A percentile compares a stretch with the other conserved stretches of the same genome.
phyloP scores from a whole-genome alignment of 1,140 invertebrate genomes.

The Aphelenchoides besseyi region DNA sequence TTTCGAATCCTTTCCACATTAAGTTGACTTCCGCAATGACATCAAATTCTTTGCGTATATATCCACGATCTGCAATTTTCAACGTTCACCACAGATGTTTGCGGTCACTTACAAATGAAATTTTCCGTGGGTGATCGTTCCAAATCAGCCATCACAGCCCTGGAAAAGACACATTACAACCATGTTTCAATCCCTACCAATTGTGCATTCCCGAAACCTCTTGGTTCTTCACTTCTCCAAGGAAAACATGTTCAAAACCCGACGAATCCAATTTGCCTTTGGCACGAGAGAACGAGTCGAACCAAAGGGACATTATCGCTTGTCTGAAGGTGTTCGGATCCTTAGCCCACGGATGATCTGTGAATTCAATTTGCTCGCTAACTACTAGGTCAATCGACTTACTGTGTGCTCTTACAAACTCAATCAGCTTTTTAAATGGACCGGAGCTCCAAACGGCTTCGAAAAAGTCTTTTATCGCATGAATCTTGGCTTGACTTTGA shows the following conservation, averaged over 20 bases:
- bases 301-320: conserved; percentile 8
- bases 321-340: conserved; percentile 10
- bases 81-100: no score
- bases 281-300: conserved; percentile 22
- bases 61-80: no score
- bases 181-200: no score
- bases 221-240: conserved; percentile 26
- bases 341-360: conserved; percentile 27
- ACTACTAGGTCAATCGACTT: conserved; percentile 5
- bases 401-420: conserved; percentile 12
- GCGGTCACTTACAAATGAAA: no score
- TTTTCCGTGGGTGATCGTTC: conserved; percentile 68
- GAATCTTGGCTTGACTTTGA: conserved; percentile 1
- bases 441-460: conserved; percentile 16
- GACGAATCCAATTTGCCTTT: conserved; percentile 21
- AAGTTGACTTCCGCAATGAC: conserved; percentile 25
- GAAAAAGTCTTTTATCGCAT: conserved; percentile 22
- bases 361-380: no score
- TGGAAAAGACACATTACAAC: no score
- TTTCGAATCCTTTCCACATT: background rate
- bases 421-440: conserved; percentile 1
- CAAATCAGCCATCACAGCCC: no score
- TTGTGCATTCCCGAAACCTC: conserved; percentile 74
- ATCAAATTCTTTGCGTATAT: conserved; percentile 24
- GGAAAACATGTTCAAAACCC: conserved; percentile 30